Evolutionary conservation across 2,888 invertebrate genomes (phyloP), one percentile per base, ranked within the genome.

Genomic region (Harpalus rufipes): DNA sequence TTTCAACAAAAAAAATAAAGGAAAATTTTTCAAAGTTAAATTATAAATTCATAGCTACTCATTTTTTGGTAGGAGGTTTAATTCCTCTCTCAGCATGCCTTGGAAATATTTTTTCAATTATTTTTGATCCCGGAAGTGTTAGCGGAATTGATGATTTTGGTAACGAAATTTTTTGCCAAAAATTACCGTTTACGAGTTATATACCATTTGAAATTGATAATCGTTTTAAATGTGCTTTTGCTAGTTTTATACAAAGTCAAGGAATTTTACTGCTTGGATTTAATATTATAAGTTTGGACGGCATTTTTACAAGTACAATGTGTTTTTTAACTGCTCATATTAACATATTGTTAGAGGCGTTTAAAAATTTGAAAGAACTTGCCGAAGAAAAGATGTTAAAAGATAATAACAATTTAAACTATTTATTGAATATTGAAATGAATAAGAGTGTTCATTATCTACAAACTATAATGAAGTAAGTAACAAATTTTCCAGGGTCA

Each of bases 261-360:
- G 65, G 25, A 4, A 21, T 65, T 18, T 65, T 18, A 2, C 8
- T 32, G 7, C 18, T 65, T 65, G 65, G 65, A 16, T 65, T 10
- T 65, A 65, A 25, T 12, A 65, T 65, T 65, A 65, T 65, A 3
- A 18, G 16, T 12, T 21, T 65, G 18, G 65, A 65, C 21, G 65
- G 59, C 7, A 59, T 59, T 16, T 59, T 59, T 16, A 59, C 59
- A 16, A 16, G 59, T 59, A 59, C 59, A 12, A n/a, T 59, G 12
- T 59, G 59, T n/a, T 59, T 16, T 59, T 6, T 59, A 16, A 59
- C 59, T 59, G 2, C 5, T 16, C 59, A 59, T n/a, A 5, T 59
- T 59, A 1, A 59, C 7, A n/a, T 59, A 12, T 59, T 59, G 16
- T 59, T 59, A n/a, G 59, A 59, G 14, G 59, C 59, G 7, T 59